These are phyloP conservation scores for Lasioglossum zephyrum DNA, from an alignment of 2,888 invertebrate species.

Conservation along the genomic window DNA sequence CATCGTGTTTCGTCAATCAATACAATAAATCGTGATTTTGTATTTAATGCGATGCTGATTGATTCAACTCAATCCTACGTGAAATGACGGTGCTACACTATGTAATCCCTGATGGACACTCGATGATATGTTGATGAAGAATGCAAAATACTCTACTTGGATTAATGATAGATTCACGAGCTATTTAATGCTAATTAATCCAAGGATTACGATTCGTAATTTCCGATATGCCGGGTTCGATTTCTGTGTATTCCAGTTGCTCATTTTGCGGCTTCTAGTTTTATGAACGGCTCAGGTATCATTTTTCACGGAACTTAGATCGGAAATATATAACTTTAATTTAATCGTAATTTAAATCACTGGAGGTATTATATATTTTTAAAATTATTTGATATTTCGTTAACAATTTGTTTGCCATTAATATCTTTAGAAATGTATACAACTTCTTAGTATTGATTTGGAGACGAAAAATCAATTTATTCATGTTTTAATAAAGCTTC, in stretches of 20 bases:
- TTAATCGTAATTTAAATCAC: neutral
- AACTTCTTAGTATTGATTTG: no score
- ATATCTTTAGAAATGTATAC: neutral
- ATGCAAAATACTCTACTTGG: neutral
- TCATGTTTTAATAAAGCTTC: neutral
- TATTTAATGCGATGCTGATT: neutral
- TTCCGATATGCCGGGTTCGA: neutral
- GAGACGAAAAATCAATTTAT: neutral
- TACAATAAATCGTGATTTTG: neutral
- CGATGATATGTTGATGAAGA: neutral
- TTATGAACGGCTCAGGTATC: neutral
- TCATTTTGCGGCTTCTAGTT: neutral
- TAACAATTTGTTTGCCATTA: neutral
- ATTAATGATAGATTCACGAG: neutral
- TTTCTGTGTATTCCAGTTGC: neutral
- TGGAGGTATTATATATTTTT: no score
- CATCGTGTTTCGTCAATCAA: neutral
- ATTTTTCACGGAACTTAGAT: neutral
- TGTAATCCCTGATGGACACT: neutral
- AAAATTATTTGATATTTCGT: neutral
- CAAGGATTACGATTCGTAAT: neutral
- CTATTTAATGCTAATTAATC: neutral
- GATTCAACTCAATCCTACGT: neutral
- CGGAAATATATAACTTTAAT: neutral
- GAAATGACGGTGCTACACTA: neutral